A percentile compares a stretch with the other conserved stretches of the same genome.
Conservation (phyloP, 2,797 vertebrate genomes). For the Falco naumanni region DNA sequence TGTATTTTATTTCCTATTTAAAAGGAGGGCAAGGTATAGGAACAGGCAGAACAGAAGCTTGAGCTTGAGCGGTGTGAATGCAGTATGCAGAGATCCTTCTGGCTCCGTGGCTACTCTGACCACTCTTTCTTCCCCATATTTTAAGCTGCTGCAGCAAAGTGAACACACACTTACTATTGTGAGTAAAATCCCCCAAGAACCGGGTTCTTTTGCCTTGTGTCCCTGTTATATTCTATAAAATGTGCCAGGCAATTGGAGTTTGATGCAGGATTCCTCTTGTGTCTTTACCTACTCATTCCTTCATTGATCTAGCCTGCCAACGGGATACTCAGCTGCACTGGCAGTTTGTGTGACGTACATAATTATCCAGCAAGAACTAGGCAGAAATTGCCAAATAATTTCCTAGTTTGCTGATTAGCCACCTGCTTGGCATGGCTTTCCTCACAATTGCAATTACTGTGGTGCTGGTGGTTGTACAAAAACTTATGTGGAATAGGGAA, state of each 20-base stretch:
- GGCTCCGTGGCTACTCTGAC: background rate
- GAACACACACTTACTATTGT: background rate
- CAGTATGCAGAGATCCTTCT: background rate
- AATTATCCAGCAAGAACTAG: background rate
- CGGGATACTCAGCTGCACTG: background rate
- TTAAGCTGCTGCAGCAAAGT: background rate
- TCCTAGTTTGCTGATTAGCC: background rate
- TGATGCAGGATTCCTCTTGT: background rate
- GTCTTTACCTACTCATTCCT: background rate
- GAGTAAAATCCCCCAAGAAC: background rate
- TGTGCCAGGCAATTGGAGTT: background rate
- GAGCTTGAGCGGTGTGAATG: background rate
- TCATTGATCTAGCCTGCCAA: background rate
- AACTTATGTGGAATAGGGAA: background rate
- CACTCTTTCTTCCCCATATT: background rate
- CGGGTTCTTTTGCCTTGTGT: background rate
- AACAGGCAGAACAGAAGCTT: background rate
- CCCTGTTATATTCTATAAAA: background rate
- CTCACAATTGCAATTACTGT: background rate
- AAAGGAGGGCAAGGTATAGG: background rate
- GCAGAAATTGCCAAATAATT: background rate
- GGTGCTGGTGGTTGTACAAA: background rate
- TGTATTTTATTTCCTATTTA: background rate
- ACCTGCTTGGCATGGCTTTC: background rate
- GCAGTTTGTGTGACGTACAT: background rate